These are phyloP conservation scores for Rhinoraja longicauda DNA, from an alignment of 2,797 vertebrate species.

Conservation along the genomic window DNA sequence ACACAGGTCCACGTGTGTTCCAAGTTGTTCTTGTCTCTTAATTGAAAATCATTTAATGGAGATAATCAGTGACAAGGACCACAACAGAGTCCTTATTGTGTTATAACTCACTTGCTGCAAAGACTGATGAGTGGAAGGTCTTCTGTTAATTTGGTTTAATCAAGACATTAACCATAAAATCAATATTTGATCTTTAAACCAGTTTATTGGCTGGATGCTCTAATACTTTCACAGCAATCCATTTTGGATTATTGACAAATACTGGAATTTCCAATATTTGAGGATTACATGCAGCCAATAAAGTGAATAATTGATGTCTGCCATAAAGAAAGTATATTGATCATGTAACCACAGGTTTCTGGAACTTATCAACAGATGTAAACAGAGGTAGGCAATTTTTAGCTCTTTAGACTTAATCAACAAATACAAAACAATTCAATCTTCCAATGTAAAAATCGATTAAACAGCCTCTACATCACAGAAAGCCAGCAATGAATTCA, in stretches of 20 bases:
- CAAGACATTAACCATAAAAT: slow-evolving; percentile 11
- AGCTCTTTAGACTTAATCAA: background rate
- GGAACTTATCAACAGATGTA: background rate
- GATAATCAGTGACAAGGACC: background rate
- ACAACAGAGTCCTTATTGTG: background rate
- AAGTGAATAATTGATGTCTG: background rate
- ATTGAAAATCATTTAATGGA: background rate
- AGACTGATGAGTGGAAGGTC: background rate
- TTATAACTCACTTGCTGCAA: background rate
- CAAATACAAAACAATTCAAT: background rate
- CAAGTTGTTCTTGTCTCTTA: background rate
- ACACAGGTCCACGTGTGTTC: background rate
- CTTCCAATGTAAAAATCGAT: background rate
- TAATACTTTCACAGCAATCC: background rate
- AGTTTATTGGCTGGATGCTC: background rate
- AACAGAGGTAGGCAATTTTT: background rate
- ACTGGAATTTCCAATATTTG: slow-evolving; percentile 7
- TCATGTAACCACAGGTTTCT: background rate
- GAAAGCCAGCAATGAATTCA: background rate
- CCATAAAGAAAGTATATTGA: background rate
- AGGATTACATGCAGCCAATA: background rate
- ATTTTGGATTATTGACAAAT: background rate
- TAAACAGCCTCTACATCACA: background rate
- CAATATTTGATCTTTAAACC: slow-evolving; percentile 17
- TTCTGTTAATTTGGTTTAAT: slow-evolving; percentile 7